Conservation (phyloP, 2,797 vertebrate genomes). For the Pangasius krempfi region DNA sequence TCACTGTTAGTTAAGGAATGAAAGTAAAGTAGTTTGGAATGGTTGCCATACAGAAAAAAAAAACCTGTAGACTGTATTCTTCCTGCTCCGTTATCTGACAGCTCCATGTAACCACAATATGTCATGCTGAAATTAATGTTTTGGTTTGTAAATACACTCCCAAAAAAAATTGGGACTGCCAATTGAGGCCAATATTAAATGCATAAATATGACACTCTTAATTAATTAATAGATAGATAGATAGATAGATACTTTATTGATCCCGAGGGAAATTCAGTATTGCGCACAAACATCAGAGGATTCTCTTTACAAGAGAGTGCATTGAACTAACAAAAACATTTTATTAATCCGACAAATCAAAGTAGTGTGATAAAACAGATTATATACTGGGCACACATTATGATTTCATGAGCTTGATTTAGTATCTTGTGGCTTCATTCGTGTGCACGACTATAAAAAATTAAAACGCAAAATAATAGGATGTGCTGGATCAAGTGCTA, state of each 20-base stretch:
- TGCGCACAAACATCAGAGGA: not conserved
- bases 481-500: too few species aligned
- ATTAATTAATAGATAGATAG: not conserved
- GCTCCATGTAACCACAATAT: not conserved
- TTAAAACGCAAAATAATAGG: too few species aligned
- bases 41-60: not conserved
- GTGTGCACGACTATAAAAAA: too few species aligned
- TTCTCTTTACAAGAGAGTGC: not conserved
- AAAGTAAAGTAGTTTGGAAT: not conserved
- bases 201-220: not conserved
- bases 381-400: not conserved
- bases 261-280: too few species aligned
- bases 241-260: too few species aligned
- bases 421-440: too few species aligned
- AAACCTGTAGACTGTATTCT: not conserved
- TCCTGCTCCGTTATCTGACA: too few species aligned
- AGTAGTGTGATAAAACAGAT: not conserved
- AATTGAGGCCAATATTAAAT: not conserved
- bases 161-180: too few species aligned
- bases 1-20: not conserved
- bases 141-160: not conserved
- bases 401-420: not conserved
- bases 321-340: not conserved
- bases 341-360: not conserved
- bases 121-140: not conserved